Evolutionary conservation across 2,888 invertebrate genomes (phyloP).

Genomic region (Drosophila hamatofila): DNA sequence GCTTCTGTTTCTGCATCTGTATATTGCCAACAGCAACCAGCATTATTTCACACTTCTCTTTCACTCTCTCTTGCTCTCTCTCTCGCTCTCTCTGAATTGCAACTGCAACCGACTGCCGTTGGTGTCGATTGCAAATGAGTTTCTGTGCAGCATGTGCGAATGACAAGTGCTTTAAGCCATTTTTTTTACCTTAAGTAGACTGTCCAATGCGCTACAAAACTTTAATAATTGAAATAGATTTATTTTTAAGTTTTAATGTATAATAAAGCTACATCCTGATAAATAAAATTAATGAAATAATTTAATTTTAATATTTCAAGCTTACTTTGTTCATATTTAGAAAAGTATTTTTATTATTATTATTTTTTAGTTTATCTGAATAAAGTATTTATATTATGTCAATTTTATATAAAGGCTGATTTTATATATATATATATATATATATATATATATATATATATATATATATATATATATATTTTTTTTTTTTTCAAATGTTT

Average conservation of each 20-base stretch:
- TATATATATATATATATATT: too few relatives aligned
- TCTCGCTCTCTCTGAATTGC: conserved; percentile 23
- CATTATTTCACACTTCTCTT: conserved; percentile 8
- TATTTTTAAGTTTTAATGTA: not conserved
- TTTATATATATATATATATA: too few relatives aligned
- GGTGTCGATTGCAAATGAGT: conserved; percentile 77
- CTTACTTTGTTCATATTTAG: too few relatives aligned
- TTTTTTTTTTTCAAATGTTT: too few relatives aligned
- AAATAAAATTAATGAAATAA: too few relatives aligned
- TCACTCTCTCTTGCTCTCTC: not conserved
- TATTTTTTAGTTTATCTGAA: too few relatives aligned
- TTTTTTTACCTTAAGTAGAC: not conserved
- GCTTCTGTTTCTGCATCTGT: too few relatives aligned
- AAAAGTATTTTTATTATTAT: too few relatives aligned
- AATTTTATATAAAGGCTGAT: too few relatives aligned
- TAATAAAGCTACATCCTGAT: not conserved
- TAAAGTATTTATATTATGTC: too few relatives aligned
- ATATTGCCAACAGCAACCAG: conserved; percentile 35
- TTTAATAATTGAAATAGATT: not conserved
- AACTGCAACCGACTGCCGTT: conserved; percentile 41
- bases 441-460: too few relatives aligned
- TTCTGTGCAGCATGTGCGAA: conserved; percentile 42
- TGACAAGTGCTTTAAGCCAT: conserved; percentile 19
- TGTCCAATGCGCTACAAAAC: conserved; percentile 8
- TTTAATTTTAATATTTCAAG: too few relatives aligned